Base-by-base conservation (phyloP, 2,113 vertebrate species). In the Dipodomys spectabilis region DNA sequence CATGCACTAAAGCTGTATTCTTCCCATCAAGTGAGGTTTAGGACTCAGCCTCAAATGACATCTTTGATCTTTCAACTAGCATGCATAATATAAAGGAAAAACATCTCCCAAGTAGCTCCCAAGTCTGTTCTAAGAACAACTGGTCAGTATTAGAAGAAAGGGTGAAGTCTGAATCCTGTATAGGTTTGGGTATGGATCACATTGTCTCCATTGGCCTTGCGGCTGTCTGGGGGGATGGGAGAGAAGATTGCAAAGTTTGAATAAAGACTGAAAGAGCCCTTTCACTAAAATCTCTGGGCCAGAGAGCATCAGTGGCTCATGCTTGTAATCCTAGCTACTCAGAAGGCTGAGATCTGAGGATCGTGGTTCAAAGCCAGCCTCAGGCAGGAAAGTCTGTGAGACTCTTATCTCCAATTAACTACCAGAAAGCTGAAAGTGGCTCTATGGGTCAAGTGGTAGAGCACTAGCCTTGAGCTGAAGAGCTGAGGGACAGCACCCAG, bases 211-310 rank as follows among this genome's bases (percentile, higher is more conserved):
- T 30, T 96, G 96, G 95, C 90, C 35, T 90, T 45, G 19, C 95
- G 94, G 94, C 94, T 96, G 74, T 49, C 90, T 86, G 65, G 25
- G 49, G 91, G 72, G 82, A 60, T 79, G 89, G 23, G 71, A 57
- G 57, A 35, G 23, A 15, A 73, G 86, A 92, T 86, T 86, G 44
- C 62, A 83, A 82, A 94, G 90, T 92, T 23, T 92, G 74, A 71
- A 86, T 87, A 75, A 71, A 93, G 82, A 15, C 87, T 96, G 92
- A 96, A 97, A 95, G 94, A 91, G 39, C 62, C 88, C 94, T 96
- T 97, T 97, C 92, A 95, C 77, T 93, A 53, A 67, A 87, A 89
- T 82, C 16, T 25, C 79, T 88, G 67, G 35, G 39, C 39, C 39
- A 39, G 5, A 3, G 39, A 39, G 39, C 5, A 5, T 39, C 39